Percentiles rank a stretch among this genome's conserved stretches.
These are phyloP conservation scores for Agrochola lota DNA, from an alignment of 2,888 invertebrate genomes.

Conservation along the genomic window DNA sequence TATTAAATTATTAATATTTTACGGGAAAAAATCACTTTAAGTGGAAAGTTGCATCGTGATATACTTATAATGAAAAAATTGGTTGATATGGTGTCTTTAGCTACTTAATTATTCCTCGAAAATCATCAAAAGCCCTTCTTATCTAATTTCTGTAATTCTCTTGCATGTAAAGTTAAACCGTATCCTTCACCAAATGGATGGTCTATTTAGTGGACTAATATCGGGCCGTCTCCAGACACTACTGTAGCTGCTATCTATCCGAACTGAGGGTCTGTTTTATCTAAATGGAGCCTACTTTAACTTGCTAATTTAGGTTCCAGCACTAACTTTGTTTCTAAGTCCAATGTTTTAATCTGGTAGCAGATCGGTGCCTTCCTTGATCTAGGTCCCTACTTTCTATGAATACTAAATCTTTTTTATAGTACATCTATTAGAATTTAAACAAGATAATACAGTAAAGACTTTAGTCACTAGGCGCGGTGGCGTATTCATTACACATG, in stretches of 20 bases:
- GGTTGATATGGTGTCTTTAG: background rate
- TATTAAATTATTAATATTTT: background rate
- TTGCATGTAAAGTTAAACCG: background rate
- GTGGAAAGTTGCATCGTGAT: background rate
- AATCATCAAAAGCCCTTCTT: background rate
- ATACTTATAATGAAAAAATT: background rate
- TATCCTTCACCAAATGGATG: background rate
- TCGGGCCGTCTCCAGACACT: background rate
- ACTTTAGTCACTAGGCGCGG: constrained; percentile 8
- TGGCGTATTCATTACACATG: constrained; percentile 29
- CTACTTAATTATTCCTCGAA: background rate
- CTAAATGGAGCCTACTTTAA: constrained; percentile 17
- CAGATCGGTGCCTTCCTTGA: background rate
- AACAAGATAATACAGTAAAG: constrained; percentile 5
- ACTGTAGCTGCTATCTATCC: background rate
- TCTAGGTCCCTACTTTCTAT: background rate
- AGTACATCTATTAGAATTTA: background rate
- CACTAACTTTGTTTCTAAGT: constrained; percentile 3
- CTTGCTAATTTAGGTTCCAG: constrained; percentile 21
- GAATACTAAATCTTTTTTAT: background rate
- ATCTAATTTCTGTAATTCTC: background rate
- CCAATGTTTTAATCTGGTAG: background rate
- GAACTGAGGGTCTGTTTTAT: constrained; percentile 3
- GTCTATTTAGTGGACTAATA: background rate
- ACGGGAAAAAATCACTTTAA: background rate